Evolutionary conservation across 2,113 vertebrate species (phyloP), one percentile per base, ranked within the genome.

Genomic region (Pelusios castaneus): DNA sequence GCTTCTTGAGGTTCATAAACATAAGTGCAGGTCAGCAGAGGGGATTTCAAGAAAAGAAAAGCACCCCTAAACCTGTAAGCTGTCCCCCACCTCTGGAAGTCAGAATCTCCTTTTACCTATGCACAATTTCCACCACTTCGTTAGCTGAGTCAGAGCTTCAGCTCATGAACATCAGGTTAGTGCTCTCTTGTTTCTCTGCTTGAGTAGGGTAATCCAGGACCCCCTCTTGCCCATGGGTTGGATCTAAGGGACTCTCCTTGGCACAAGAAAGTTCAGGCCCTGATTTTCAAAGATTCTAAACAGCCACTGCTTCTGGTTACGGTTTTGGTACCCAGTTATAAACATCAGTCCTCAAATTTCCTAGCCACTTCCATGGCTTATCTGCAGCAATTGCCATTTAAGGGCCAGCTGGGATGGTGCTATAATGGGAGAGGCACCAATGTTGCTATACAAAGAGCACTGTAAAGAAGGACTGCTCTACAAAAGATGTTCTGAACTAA

Each of bases 231-330:
- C 2, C 22, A 43, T 31, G 8, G 1, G 21, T 73, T 6, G 34
- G 16, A 49, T 41, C 0, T 0, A 54, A 47, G 14, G 38, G 3
- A 27, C 51, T 27, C 8, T 25, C 41, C 54, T 56, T 81, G 38
- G 54, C 73, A 76, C 13, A 76, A 27, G 41, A 76, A 76, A 45
- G 43, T 45, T 43, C 41, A 45, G 24, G 8, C 14, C 27, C 8
- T 25, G 52, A 38, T 38, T 38, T 80, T 80, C 24, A 25, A 7
- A 41, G 24, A 34, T 16, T 55, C n/a, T 41, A 11, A 51, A 22
- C 51, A 54, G 22, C 49, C 78, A 4, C 67, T 73, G 38, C n/a
- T 73, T 73, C n/a, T n/a, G 41, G 17, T 41, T 29, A 21, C 17
- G 10, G 63, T 38, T 41, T 21, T 10, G 38, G 67, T n/a, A 19